These are phyloP conservation scores for Coturnix japonica DNA, from an alignment of 2,113 vertebrate genomes.

Conservation along the genomic window DNA sequence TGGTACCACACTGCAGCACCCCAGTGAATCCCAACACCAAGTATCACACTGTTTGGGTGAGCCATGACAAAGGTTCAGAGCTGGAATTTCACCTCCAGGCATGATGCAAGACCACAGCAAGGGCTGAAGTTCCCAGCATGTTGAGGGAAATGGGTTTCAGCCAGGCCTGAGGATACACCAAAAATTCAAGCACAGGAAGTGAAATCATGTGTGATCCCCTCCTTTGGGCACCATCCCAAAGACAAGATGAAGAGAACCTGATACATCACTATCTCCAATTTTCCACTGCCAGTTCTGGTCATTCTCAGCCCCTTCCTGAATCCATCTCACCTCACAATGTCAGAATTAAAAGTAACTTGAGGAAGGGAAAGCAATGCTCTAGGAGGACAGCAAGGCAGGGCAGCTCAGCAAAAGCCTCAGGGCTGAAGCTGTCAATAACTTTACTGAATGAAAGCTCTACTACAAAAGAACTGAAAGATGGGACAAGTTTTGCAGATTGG, in stretches of 20 bases:
- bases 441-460: not conserved
- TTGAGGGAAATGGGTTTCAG: not conserved
- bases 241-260: not conserved
- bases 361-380: not conserved
- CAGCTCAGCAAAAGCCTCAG: not conserved
- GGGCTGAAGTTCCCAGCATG: not conserved
- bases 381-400: not conserved
- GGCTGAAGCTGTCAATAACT: not conserved
- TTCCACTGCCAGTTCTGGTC: not conserved
- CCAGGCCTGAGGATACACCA: not conserved
- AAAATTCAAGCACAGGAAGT: not conserved
- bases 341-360: not conserved
- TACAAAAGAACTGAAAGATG: not conserved
- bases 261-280: not conserved
- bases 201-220: not conserved
- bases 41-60: not conserved
- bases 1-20: fast-evolving
- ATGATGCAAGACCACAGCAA: fast-evolving
- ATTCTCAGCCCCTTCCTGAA: not conserved
- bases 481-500: not conserved
- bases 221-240: not conserved
- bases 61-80: not conserved
- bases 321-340: not conserved
- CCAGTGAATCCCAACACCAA: not conserved
- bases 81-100: not conserved